phyloP scores from a whole-genome alignment of 2,797 vertebrate species.

The Urosaurus nigricauda region DNA sequence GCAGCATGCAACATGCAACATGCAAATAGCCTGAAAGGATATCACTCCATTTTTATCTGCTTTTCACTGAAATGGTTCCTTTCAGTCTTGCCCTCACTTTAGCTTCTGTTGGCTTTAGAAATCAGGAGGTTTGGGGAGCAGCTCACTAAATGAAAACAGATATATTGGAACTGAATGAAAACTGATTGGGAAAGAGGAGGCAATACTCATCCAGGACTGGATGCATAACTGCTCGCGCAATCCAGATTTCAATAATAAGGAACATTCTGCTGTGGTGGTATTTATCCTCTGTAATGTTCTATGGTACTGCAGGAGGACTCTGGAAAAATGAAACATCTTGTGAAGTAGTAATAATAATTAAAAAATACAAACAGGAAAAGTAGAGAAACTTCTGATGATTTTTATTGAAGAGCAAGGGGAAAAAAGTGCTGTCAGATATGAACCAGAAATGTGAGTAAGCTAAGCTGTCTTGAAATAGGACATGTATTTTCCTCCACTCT shows the following conservation, averaged over 20 bases:
- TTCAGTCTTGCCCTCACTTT: not conserved
- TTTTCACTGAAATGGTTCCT: constrained; percentile 3
- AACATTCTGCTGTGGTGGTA: constrained; percentile 16
- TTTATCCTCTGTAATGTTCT: constrained; percentile 23
- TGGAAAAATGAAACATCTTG: not conserved
- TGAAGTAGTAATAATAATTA: not conserved
- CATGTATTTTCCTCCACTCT: not conserved
- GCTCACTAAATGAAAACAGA: constrained; percentile 29
- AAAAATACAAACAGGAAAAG: not conserved
- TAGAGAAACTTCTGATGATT: not conserved
- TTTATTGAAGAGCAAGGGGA: not conserved
- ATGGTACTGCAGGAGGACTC: not conserved
- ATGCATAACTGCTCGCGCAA: constrained; percentile 20
- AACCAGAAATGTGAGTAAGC: not conserved
- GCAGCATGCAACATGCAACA: too few relatives aligned
- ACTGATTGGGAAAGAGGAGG: constrained; percentile 20
- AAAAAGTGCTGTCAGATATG: constrained; percentile 12
- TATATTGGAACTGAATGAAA: not conserved
- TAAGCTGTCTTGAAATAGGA: not conserved
- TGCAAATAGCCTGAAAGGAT: not conserved
- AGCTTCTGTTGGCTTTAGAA: constrained; percentile 4
- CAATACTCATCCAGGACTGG: constrained; percentile 25
- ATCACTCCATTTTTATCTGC: constrained; percentile 4
- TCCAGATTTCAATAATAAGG: constrained; percentile 39
- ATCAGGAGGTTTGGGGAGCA: not conserved